Evolutionary conservation across 2,113 vertebrate genomes (phyloP).

Genomic region (human): GRCh38 chr3:36280501-36281000

Average conservation of each 20-base stretch:
- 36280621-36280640: background rate
- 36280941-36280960: background rate
- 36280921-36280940: background rate
- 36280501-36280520: background rate
- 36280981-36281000: background rate
- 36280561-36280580: background rate
- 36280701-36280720: background rate
- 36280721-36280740: background rate
- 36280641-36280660: background rate
- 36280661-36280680: background rate
- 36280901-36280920: background rate
- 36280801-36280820: background rate
- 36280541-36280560: background rate
- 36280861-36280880: background rate
- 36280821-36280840: background rate
- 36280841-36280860: background rate
- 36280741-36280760: background rate
- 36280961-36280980: background rate
- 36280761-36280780: background rate
- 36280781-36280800: background rate
- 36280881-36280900: background rate
- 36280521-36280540: background rate
- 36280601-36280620: background rate
- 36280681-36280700: background rate
- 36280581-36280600: background rate